These are phyloP conservation scores for Hydrolagus affinis DNA, from an alignment of 2,113 vertebrate species.

Conservation along the genomic window DNA sequence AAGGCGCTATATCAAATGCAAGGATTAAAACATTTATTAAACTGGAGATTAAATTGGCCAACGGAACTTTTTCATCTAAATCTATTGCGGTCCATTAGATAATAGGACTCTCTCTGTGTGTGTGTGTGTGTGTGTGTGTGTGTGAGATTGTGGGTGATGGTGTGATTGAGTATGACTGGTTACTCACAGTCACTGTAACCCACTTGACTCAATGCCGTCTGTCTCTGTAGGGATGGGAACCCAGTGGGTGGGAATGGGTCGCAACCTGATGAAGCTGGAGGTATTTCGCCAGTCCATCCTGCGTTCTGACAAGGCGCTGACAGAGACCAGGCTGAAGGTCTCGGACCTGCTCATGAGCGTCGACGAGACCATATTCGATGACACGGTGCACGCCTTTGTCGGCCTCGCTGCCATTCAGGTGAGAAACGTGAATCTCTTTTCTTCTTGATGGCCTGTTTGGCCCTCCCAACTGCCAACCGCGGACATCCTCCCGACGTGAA, in stretches of 20 bases:
- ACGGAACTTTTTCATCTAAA: too few species aligned
- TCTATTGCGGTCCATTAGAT: too few species aligned
- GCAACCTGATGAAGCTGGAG: conserved; percentile 73
- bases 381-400: conserved; percentile 75
- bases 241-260: conserved; percentile 86
- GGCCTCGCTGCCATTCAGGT: conserved; percentile 90
- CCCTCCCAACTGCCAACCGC: not conserved
- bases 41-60: too few species aligned
- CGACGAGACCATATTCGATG: conserved; percentile 74
- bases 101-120: too few species aligned
- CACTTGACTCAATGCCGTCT: not conserved
- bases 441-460: not conserved
- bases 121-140: too few species aligned
- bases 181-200: too few species aligned
- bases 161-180: too few species aligned
- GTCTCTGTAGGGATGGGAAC: conserved; percentile 78
- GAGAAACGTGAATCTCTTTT: not conserved
- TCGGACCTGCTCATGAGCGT: conserved; percentile 68
- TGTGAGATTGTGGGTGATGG: too few species aligned
- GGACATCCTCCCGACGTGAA: too few species aligned
- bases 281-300: conserved; percentile 75
- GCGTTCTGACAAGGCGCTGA: conserved; percentile 68
- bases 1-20: too few species aligned
- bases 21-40: too few species aligned
- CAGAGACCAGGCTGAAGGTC: conserved; percentile 69